Evolutionary conservation across 2,797 vertebrate genomes (phyloP).

Genomic region (Tiaroga cobitis): DNA sequence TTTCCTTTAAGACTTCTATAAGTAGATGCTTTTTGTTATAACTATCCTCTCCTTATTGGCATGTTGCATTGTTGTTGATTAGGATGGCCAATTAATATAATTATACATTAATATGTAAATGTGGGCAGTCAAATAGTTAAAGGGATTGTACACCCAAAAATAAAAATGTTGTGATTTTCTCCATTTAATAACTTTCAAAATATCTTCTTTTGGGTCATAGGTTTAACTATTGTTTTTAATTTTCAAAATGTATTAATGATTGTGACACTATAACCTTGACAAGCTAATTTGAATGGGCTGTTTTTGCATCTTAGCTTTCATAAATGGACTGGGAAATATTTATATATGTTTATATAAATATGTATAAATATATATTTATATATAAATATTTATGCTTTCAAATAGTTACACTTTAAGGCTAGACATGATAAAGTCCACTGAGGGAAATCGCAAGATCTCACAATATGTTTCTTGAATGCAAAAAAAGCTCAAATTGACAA

Average conservation of each 20-base stretch:
- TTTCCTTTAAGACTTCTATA: not conserved
- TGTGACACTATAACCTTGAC: not conserved
- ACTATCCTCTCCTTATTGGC: not conserved
- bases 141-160: not conserved
- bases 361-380: too few species aligned
- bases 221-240: not conserved
- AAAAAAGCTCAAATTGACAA: constrained; percentile 7
- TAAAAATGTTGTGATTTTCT: not conserved
- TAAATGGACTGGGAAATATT: not conserved
- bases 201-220: not conserved
- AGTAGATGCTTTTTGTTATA: not conserved
- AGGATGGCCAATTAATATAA: not conserved
- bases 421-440: not conserved
- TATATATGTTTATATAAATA: too few species aligned
- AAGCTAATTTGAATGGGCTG: not conserved
- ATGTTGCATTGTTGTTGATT: not conserved
- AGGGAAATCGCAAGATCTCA: constrained; percentile 7
- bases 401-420: not conserved
- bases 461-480: not conserved
- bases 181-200: not conserved
- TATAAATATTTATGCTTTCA: too few species aligned
- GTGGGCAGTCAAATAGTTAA: not conserved
- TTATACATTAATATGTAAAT: not conserved
- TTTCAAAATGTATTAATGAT: not conserved
- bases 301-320: not conserved